Conservation (phyloP, 2,888 invertebrate genomes). For the Tenthredo mesomela region DNA sequence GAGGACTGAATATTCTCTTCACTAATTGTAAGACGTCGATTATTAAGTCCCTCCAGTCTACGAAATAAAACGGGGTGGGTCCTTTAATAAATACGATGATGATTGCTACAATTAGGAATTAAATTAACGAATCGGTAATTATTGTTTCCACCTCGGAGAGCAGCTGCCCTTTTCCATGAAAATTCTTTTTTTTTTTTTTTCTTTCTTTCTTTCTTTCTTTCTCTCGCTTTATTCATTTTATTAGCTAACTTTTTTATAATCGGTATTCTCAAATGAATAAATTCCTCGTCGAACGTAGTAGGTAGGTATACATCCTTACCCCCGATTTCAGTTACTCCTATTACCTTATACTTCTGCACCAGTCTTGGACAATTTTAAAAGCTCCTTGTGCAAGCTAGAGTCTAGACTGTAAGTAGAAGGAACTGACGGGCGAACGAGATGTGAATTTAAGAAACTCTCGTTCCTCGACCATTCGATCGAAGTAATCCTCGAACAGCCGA, state of each 20-base stretch:
- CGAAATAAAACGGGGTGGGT: not conserved
- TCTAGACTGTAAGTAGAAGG: not conserved
- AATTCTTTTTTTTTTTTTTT: not conserved
- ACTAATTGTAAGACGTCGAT: conserved; percentile 2
- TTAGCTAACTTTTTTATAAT: not conserved
- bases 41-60: not conserved
- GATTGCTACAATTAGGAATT: not conserved
- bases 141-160: not conserved
- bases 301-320: not conserved
- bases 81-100: not conserved
- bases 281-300: not conserved
- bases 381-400: not conserved
- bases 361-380: not conserved
- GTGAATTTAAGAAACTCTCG: conserved; percentile 47
- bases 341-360: not conserved
- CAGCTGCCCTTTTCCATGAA: not conserved
- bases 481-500: conserved; percentile 49
- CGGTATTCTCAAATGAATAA: not conserved
- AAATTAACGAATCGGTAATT: conserved; percentile 7
- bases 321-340: not conserved
- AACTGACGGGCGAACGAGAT: conserved; percentile 36
- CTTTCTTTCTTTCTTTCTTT: not conserved
- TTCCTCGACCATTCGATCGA: conserved; percentile 40
- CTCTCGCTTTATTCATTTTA: not conserved
- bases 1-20: not conserved